These are phyloP conservation scores for Pluvianellus socialis DNA, from an alignment of 2,113 vertebrate species.

Conservation along the genomic window DNA sequence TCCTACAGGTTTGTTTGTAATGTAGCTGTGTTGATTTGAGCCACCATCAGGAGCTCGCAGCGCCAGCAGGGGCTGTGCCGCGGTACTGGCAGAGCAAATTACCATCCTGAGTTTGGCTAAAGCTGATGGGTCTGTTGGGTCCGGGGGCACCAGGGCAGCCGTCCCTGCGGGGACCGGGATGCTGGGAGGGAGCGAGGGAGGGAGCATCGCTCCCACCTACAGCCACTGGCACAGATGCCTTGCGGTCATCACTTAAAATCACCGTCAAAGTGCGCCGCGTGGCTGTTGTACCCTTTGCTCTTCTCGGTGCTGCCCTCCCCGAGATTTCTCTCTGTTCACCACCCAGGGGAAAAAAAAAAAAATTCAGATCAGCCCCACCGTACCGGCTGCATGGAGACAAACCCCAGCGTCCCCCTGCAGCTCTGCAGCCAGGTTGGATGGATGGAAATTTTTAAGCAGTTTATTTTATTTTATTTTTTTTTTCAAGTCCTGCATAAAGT, in stretches of 20 bases:
- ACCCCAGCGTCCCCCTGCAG: not conserved
- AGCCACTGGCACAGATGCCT: accelerated
- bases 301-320: not conserved
- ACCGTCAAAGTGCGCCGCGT: accelerated
- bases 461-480: not conserved
- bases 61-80: accelerated
- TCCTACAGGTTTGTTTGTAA: conserved; percentile 31
- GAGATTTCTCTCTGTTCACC: not conserved
- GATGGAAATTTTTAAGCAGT: conserved; percentile 50
- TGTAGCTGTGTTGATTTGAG: not conserved
- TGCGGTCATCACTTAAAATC: not conserved
- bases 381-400: not conserved
- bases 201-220: accelerated
- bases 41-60: not conserved
- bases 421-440: not conserved
- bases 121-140: not conserved
- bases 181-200: not conserved
- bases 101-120: not conserved
- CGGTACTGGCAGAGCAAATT: accelerated
- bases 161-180: not conserved
- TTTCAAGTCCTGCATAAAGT: conserved; percentile 12
- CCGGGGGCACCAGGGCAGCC: not conserved
- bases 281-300: not conserved
- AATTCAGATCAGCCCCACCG: not conserved
- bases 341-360: not conserved